phyloP scores from a whole-genome alignment of 2,797 vertebrate genomes.

The Alosa sapidissima region DNA sequence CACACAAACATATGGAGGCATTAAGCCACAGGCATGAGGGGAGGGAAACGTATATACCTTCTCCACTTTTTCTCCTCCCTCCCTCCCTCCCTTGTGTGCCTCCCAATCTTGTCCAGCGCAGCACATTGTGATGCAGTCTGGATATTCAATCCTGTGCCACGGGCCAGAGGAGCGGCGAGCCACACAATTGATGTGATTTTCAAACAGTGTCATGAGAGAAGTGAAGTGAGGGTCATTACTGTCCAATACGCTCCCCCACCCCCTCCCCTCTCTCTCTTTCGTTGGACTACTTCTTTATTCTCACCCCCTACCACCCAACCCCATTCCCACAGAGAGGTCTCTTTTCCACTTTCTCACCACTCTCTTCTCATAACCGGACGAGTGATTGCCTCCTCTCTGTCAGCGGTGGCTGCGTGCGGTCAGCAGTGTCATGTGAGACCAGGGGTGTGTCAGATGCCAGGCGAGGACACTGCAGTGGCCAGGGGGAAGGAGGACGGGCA shows the following conservation, averaged over 20 bases:
- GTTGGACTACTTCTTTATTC: neutral
- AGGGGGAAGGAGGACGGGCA: slow-evolving; percentile 21
- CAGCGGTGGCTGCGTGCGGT: slow-evolving; percentile 44
- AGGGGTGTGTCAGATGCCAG: slow-evolving; percentile 66
- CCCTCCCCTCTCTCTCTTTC: neutral
- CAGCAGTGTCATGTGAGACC: slow-evolving; percentile 75
- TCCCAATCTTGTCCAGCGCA: slow-evolving; percentile 78
- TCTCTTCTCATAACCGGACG: neutral
- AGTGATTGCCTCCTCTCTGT: slow-evolving; percentile 31
- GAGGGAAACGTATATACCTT: slow-evolving; percentile 76
- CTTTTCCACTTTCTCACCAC: slow-evolving; percentile 15
- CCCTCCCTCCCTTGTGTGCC: slow-evolving; percentile 56
- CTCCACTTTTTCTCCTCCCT: slow-evolving; percentile 58
- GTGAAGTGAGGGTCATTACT: slow-evolving; percentile 66
- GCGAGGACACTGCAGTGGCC: slow-evolving; percentile 54
- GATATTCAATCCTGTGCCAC: slow-evolving; percentile 80
- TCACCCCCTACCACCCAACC: neutral
- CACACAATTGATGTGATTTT: slow-evolving; percentile 75
- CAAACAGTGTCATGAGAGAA: slow-evolving; percentile 71
- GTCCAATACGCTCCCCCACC: slow-evolving; percentile 55
- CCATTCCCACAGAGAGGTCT: slow-evolving; percentile 45
- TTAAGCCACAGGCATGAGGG: slow-evolving; percentile 72
- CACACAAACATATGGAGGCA: slow-evolving; percentile 80
- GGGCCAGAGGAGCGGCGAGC: slow-evolving; percentile 73
- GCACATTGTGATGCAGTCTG: slow-evolving; percentile 79